Conservation (phyloP, 1,140 invertebrate genomes). For the Dryas iulia region DNA sequence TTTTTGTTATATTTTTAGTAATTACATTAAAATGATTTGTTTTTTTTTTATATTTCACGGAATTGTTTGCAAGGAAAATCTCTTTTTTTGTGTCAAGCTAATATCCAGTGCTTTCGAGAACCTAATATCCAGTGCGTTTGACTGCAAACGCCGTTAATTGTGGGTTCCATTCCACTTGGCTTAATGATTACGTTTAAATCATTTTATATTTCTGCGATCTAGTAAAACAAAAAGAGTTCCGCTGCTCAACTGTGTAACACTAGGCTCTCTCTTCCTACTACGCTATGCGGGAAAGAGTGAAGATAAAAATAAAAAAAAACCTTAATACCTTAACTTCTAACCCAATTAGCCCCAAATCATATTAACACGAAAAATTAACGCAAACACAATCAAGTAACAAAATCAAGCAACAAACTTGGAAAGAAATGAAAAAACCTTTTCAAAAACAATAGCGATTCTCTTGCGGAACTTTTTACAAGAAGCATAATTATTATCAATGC, state of each 20-base stretch:
- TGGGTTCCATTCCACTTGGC: neutral
- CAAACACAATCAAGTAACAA: neutral
- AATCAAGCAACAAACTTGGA: neutral
- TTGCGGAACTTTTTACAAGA: neutral
- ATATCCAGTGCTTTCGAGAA: too few relatives aligned
- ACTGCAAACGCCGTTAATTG: neutral
- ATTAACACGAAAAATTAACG: neutral
- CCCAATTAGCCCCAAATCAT: neutral
- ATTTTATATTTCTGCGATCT: neutral
- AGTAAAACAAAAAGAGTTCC: neutral
- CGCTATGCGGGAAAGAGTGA: too few relatives aligned
- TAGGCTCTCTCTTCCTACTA: neutral
- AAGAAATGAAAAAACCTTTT: neutral
- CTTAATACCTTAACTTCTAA: too few relatives aligned
- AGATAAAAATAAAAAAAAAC: too few relatives aligned
- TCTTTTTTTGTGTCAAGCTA: too few relatives aligned
- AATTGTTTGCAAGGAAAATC: too few relatives aligned
- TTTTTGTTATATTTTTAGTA: too few relatives aligned
- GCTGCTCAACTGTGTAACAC: too few relatives aligned
- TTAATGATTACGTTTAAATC: too few relatives aligned
- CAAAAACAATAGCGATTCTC: neutral
- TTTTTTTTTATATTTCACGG: too few relatives aligned
- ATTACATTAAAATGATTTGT: too few relatives aligned
- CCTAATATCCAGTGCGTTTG: too few relatives aligned
- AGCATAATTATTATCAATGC: constrained; percentile 21